A percentile compares a stretch with the other conserved stretches of the same genome.
Evolutionary conservation across 2,797 vertebrate genomes (phyloP).

Genomic region (Hoplostethus mediterraneus): DNA sequence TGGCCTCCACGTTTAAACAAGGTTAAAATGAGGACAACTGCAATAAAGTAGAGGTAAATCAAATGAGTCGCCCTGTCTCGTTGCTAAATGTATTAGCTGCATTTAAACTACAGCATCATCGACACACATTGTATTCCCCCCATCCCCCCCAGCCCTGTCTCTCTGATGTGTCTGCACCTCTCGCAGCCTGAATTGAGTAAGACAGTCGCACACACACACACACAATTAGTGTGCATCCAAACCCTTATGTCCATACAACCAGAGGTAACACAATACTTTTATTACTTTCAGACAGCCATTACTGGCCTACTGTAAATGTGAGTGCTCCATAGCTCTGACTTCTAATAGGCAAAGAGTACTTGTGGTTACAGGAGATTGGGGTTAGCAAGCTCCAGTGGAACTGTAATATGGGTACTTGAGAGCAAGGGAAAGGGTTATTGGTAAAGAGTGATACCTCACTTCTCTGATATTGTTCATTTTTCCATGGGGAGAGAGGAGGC

Average conservation of each 20-base stretch:
- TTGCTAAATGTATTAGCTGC: neutral
- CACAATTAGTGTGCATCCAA: conserved; percentile 25
- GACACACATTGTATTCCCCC: neutral
- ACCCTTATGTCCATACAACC: conserved; percentile 17
- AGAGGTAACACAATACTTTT: conserved; percentile 62
- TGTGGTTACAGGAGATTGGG: conserved; percentile 36
- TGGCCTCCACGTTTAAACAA: too few relatives aligned
- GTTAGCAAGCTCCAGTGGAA: conserved; percentile 11
- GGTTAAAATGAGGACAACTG: too few relatives aligned
- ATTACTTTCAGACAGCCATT: conserved; percentile 49
- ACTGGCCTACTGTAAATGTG: conserved; percentile 44
- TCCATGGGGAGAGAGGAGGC: neutral
- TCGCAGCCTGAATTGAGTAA: conserved; percentile 35
- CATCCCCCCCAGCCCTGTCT: conserved; percentile 16
- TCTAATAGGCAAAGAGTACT: conserved; percentile 18
- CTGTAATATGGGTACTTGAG: neutral
- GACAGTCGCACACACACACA: conserved; percentile 18
- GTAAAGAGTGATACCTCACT: neutral
- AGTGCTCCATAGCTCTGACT: conserved; percentile 49
- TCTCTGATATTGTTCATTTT: neutral
- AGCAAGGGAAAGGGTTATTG: neutral
- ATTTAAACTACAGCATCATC: neutral
- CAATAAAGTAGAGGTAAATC: too few relatives aligned
- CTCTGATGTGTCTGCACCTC: conserved; percentile 35
- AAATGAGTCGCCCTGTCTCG: neutral